A percentile compares a stretch with the other conserved stretches of the same genome.
Conservation (phyloP, 2,888 invertebrate species). For the Lasioglossum lativentre region DNA sequence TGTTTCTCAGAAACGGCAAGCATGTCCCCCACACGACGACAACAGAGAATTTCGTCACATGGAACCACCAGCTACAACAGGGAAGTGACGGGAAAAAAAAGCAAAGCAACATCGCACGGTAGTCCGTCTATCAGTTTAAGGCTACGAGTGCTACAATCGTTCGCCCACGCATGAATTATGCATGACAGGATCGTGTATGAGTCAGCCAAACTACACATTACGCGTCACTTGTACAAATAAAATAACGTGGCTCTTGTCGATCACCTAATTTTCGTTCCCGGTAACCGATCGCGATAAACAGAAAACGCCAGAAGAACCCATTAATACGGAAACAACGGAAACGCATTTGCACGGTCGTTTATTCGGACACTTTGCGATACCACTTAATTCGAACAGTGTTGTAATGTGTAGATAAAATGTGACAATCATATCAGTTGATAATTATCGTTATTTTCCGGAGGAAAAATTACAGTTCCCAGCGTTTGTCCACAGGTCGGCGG, state of each 20-base stretch:
- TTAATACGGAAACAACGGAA: background rate
- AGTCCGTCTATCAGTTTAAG: background rate
- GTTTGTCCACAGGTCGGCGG: background rate
- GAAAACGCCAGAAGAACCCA: background rate
- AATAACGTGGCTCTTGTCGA: conserved; percentile 13
- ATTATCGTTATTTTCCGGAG: background rate
- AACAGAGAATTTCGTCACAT: background rate
- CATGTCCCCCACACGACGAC: background rate
- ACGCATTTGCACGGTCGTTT: background rate
- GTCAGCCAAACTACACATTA: conserved; percentile 35
- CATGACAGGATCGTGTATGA: conserved; percentile 35
- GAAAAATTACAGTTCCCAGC: background rate
- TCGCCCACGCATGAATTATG: conserved; percentile 48
- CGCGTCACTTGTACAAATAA: conserved; percentile 46
- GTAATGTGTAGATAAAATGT: too few relatives aligned
- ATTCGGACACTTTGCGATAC: too few relatives aligned
- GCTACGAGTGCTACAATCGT: conserved; percentile 20
- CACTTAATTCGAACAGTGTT: too few relatives aligned
- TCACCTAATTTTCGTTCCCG: conserved; percentile 7
- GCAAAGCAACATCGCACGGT: background rate
- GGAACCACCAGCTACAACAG: background rate
- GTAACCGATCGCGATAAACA: background rate
- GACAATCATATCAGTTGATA: too few relatives aligned
- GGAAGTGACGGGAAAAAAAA: conserved; percentile 10
- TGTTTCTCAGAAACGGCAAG: background rate